Conservation (phyloP, 1,140 invertebrate genomes). For the Drosophila obscura region DNA sequence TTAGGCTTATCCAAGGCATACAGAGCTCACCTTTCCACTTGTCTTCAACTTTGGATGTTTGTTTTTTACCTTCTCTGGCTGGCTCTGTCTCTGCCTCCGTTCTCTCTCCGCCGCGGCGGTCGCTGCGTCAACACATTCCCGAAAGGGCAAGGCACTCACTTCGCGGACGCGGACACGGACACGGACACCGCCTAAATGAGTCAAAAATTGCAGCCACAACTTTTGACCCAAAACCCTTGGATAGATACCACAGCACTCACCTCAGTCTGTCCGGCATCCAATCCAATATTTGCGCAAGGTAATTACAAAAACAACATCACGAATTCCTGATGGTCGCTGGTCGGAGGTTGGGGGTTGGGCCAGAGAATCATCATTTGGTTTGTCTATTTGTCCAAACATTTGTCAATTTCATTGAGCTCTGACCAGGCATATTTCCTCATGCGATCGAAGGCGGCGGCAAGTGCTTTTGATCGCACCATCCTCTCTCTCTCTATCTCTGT, state of each 20-base stretch:
- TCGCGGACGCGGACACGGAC: slow-evolving; percentile 14
- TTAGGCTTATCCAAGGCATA: slow-evolving; percentile 27
- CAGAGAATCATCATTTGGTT: slow-evolving; percentile 60
- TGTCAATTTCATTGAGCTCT: slow-evolving; percentile 81
- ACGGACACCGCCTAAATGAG: not conserved
- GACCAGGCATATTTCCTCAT: slow-evolving; percentile 68
- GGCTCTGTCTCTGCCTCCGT: not conserved
- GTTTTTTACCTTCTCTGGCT: slow-evolving; percentile 63
- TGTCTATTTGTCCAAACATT: slow-evolving; percentile 80
- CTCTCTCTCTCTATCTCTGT: not conserved
- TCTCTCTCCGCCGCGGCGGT: not conserved
- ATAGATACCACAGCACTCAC: slow-evolving; percentile 18
- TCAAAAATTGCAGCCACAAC: slow-evolving; percentile 55
- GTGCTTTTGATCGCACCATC: slow-evolving; percentile 59
- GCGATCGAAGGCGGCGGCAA: slow-evolving; percentile 39
- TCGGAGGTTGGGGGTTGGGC: too few species aligned
- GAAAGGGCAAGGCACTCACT: slow-evolving; percentile 74
- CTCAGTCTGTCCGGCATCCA: slow-evolving; percentile 17
- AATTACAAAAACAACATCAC: slow-evolving; percentile 75
- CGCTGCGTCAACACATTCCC: slow-evolving; percentile 55
- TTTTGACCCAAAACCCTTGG: slow-evolving; percentile 70
- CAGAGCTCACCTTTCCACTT: slow-evolving; percentile 67
- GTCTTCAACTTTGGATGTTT: slow-evolving; percentile 69
- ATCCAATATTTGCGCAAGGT: slow-evolving; percentile 67
- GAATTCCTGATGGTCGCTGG: not conserved